A percentile compares a stretch with the other conserved stretches of the same genome.
Conservation (phyloP, 1,140 invertebrate genomes). For the Polyergus mexicanus region DNA sequence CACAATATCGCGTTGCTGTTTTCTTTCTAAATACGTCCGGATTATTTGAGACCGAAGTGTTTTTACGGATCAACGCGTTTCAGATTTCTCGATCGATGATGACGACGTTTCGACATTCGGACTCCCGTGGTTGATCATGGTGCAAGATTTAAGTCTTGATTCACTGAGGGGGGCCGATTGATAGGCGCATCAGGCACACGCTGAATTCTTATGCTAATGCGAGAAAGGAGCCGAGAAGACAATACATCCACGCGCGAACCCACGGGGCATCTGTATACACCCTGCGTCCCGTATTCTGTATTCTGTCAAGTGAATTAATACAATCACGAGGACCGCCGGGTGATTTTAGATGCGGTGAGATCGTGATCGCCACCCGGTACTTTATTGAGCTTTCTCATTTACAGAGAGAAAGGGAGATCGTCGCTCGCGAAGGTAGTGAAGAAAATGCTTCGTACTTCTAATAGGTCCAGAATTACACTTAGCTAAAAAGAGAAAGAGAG, state of each 20-base stretch:
- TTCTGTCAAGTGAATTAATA: constrained; percentile 82
- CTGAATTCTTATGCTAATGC: constrained; percentile 85
- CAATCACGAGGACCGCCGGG: constrained; percentile 79
- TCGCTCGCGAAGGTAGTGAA: constrained; percentile 1
- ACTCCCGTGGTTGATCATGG: constrained; percentile 77
- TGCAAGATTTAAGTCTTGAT: constrained; percentile 83
- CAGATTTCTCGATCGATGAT: constrained; percentile 75
- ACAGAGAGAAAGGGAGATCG: constrained; percentile 50
- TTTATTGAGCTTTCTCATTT: constrained; percentile 72
- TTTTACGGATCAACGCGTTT: constrained; percentile 54
- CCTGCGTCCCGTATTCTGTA: constrained; percentile 79
- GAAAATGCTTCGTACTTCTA: constrained; percentile 3
- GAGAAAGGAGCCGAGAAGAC: constrained; percentile 85
- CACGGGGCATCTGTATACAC: constrained; percentile 76
- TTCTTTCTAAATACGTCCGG: constrained; percentile 8
- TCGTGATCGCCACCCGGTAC: constrained; percentile 78
- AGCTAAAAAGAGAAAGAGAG: background rate
- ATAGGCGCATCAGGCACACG: constrained; percentile 82
- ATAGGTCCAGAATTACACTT: constrained; percentile 24
- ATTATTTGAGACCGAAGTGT: constrained; percentile 15
- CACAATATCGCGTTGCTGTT: constrained; percentile 25
- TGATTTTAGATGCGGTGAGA: constrained; percentile 84
- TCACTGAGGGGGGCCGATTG: constrained; percentile 78
- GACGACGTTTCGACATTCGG: constrained; percentile 77
- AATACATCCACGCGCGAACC: constrained; percentile 80